Evolutionary conservation across 2,888 invertebrate genomes (phyloP).

Genomic region (Scaptomyza cyrtandrae): DNA sequence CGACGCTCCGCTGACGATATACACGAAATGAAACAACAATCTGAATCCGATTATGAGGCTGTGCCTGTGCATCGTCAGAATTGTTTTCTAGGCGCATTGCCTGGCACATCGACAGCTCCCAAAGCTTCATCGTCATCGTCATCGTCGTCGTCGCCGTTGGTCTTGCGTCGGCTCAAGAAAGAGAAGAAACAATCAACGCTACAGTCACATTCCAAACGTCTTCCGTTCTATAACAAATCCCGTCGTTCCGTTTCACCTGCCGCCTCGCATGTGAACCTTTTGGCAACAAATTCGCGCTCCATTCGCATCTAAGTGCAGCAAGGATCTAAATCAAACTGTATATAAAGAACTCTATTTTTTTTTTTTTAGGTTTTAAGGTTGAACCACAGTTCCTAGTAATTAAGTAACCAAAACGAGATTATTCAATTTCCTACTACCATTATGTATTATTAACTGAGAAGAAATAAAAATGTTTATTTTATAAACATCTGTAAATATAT

Average conservation of each 20-base stretch:
- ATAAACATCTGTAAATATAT: too few relatives aligned
- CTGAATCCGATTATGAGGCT: slow-evolving; percentile 38
- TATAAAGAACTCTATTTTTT: slow-evolving; percentile 20
- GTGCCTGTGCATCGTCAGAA: slow-evolving; percentile 82
- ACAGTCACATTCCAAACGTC: slow-evolving; percentile 34
- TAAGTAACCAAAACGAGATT: slow-evolving; percentile 43
- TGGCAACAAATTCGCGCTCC: slow-evolving; percentile 36
- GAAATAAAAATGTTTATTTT: background rate
- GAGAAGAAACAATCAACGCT: background rate
- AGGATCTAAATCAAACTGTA: slow-evolving; percentile 6
- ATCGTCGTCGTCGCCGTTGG: slow-evolving; percentile 18
- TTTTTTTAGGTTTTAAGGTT: slow-evolving; percentile 21
- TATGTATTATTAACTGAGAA: background rate
- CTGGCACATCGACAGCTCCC: slow-evolving; percentile 11
- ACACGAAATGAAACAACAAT: background rate
- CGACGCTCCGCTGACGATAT: slow-evolving; percentile 17
- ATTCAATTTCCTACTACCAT: background rate
- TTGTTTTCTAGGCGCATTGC: slow-evolving; percentile 80
- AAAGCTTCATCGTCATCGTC: slow-evolving; percentile 37
- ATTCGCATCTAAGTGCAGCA: slow-evolving; percentile 50
- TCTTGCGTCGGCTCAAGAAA: background rate
- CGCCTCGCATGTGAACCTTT: background rate
- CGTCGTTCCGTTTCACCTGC: slow-evolving; percentile 23
- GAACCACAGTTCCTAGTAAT: slow-evolving; percentile 42
- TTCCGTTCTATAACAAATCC: slow-evolving; percentile 5